These are phyloP conservation scores for Perca schrenkii DNA, from an alignment of 2,113 vertebrate genomes.

Conservation along the genomic window DNA sequence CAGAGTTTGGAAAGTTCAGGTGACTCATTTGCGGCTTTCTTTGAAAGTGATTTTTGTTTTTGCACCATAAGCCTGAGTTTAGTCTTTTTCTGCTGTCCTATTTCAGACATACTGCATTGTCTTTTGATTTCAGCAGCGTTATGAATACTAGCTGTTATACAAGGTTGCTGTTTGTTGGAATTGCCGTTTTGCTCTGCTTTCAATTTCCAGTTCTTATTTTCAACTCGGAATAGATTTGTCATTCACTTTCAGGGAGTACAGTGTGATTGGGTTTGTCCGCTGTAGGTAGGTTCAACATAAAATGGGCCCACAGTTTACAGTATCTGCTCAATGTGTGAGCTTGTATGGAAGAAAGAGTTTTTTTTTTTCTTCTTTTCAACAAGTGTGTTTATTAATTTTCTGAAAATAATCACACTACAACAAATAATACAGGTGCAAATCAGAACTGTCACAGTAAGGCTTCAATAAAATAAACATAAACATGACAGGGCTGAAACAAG, in stretches of 20 bases:
- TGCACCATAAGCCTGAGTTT: neutral
- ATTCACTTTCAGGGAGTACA: constrained; percentile 16
- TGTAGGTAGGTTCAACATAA: neutral
- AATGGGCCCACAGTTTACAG: neutral
- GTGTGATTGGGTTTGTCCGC: constrained; percentile 1
- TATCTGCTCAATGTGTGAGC: constrained; percentile 8
- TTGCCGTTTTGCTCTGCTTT: constrained; percentile 19
- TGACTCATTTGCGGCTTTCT: constrained; percentile 43
- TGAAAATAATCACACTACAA: no score
- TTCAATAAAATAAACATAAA: no score
- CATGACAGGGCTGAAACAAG: no score
- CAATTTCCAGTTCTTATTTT: constrained; percentile 33
- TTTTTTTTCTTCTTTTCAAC: no score
- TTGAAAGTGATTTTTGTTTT: neutral
- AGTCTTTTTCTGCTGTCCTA: neutral
- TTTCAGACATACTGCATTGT: constrained; percentile 14
- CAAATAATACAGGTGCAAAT: no score
- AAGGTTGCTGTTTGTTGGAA: constrained; percentile 7
- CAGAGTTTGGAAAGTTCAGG: constrained; percentile 43
- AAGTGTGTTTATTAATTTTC: no score
- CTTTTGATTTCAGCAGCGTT: constrained; percentile 1
- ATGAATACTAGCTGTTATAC: constrained; percentile 3
- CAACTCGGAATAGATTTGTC: constrained; percentile 34
- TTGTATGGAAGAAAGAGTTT: neutral
- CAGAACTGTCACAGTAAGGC: no score